Base-by-base conservation (phyloP, 2,888 invertebrate genomes). In the Abrostola tripartita region DNA sequence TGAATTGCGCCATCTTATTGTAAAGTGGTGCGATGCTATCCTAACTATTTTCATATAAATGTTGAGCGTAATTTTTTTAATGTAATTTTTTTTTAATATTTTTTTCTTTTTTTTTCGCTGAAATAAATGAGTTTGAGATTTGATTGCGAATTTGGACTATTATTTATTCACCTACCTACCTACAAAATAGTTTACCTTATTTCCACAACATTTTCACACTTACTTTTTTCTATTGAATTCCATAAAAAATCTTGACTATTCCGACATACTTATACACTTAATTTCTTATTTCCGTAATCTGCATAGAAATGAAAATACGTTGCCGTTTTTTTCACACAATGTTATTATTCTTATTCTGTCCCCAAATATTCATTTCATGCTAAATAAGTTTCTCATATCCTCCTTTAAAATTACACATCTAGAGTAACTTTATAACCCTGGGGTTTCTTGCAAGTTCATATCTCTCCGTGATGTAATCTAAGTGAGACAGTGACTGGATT, bases 391-490 rank as follows among this genome's bases (percentile, higher is more conserved):
- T 71, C n/a, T n/a, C 56, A 61, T 68, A 68, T 65, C 57, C 57
- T 51, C 49, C 38, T 53, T 41, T 57, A 38, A 60, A 56, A 24
- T 42, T 57, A 70, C 54, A 53, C 35, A 59, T 53, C 58, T n/a
- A 57, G 56, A 38, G 40, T 54, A 74, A 71, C 51, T 65, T 68
- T 54, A 61, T 36, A 61, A 49, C 11, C 37, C 54, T 37, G 36
- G 36, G 50, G 51, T 57, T 59, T 56, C 63, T 60, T 54, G 53
- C 44, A 53, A 71, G 40, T 60, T 78, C 76, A 58, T 69, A 65
- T 74, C 60, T 65, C 61, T 59, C 37, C 12, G 59, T 14, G 49
- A 74, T 68, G 64, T 74, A 68, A 76, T 78, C 58, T 68, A 61
- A 66, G 40, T 65, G 60, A 64, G 65, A 57, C 61, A 54, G 66